A percentile compares a stretch with the other conserved stretches of the same genome.
Conservation (phyloP, 64 coral and sea anemone genomes). For the Montipora sp. region DNA sequence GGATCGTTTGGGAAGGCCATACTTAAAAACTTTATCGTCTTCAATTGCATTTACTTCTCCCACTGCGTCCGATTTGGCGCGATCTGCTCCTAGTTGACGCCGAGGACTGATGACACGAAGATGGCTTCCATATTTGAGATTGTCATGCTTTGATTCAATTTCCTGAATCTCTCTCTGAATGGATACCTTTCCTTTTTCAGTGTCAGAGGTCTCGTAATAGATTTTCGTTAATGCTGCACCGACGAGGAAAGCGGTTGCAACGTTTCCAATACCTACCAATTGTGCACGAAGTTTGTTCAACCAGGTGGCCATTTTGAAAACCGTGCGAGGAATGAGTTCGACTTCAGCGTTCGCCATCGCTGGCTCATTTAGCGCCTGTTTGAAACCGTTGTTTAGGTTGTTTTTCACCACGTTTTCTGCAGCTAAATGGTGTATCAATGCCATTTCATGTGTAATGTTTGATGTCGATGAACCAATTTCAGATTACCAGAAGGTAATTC, state of each 20-base stretch:
- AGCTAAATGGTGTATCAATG: background rate
- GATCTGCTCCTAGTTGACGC: background rate
- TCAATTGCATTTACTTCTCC: conserved; percentile 16
- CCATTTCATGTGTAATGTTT: conserved; percentile 73
- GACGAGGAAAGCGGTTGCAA: conserved; percentile 77
- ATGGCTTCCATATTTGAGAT: conserved; percentile 76
- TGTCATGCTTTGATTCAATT: conserved; percentile 72
- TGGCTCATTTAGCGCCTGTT: conserved; percentile 4
- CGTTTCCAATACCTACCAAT: conserved; percentile 63
- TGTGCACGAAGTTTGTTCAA: conserved; percentile 36
- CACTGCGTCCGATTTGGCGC: background rate
- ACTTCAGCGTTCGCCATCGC: background rate
- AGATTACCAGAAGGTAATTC: conserved; percentile 78
- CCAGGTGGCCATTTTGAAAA: conserved; percentile 73
- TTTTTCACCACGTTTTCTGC: background rate
- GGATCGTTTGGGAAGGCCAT: conserved; percentile 75
- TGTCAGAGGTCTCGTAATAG: conserved; percentile 84
- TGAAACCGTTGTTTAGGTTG: conserved; percentile 4
- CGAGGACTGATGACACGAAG: conserved; percentile 55
- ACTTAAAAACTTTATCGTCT: conserved; percentile 58
- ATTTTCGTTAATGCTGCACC: conserved; percentile 87
- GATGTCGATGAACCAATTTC: conserved; percentile 86
- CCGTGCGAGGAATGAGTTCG: background rate
- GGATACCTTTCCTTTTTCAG: conserved; percentile 22
- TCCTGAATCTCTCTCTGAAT: conserved; percentile 83